Evolutionary conservation across 2,888 invertebrate genomes (phyloP), one percentile per base, ranked within the genome.

Genomic region (Hirtodrosophila trivittata): DNA sequence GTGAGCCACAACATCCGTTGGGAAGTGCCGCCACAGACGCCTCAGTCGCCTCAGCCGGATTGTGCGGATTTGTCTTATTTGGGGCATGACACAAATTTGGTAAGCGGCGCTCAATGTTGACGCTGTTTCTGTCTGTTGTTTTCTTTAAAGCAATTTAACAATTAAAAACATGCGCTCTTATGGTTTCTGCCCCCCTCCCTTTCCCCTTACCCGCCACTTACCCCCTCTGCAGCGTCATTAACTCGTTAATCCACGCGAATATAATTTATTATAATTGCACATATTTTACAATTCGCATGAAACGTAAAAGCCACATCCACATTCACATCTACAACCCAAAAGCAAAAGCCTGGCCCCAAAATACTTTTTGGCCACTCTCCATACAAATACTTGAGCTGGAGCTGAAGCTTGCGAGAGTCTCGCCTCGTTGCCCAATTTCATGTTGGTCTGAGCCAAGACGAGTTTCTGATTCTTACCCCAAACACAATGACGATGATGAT

Each of bases 41-140:
- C 30, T 7, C 9, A 30, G 30, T n/a, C 5, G 30, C 21, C 21
- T 52, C 37, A 54, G 68, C 74, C 77, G 64, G 77, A 67, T 77
- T 74, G 77, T 72, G 67, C 83, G 83, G 82, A 82, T 66, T 75
- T 66, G 65, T 77, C 87, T 70, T 81, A 82, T 82, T 85, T 82
- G 87, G 87, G 87, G 87, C 81, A 86, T 84, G 81, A 82, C 81
- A 82, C 77, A 81, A 81, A 86, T 82, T 86, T 86, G 84, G 78
- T 67, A 77, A 64, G 60, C 66, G 55, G 18, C 76, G 42, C 60
- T 57, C 59, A 60, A 46, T 30, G n/a, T 14, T 10, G 33, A 26
- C 35, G 13, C 6, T 38, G 26, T 6, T 45, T 45, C 28, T 37
- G 26, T 37, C 26, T 33, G 25, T 1, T 39, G 28, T 12, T 73